Evolutionary conservation across 2,113 vertebrate species (phyloP).

Genomic region (Stegostoma tigrinum): DNA sequence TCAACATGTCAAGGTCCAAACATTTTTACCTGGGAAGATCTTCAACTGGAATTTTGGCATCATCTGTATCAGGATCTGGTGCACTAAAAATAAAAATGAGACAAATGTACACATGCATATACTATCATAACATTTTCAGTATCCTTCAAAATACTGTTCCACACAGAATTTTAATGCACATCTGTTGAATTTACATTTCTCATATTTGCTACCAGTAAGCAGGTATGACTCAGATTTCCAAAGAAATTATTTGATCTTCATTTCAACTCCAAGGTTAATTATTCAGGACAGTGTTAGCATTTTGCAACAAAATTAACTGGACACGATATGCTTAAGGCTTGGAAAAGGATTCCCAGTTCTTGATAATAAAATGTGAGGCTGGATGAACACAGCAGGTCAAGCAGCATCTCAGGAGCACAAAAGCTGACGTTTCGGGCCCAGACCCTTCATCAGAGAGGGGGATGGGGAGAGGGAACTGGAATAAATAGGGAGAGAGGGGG

Average conservation of each 20-base stretch:
- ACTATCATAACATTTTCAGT: background rate
- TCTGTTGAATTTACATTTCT: background rate
- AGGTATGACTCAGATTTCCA: background rate
- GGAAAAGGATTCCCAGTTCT: background rate
- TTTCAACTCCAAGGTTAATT: background rate
- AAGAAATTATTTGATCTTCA: background rate
- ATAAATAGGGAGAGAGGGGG: no score
- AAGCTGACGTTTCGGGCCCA: no score
- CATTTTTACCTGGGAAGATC: conserved; percentile 72
- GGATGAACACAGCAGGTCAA: no score
- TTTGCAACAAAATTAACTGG: background rate
- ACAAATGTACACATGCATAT: background rate
- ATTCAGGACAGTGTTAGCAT: background rate
- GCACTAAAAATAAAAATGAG: conserved; percentile 55
- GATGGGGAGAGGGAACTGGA: no score
- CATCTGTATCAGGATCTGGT: conserved; percentile 65
- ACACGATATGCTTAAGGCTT: background rate
- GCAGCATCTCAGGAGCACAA: no score
- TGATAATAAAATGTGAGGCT: no score
- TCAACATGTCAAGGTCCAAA: background rate
- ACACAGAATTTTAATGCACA: background rate
- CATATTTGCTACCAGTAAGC: background rate
- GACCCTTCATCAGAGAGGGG: no score
- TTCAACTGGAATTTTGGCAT: conserved; percentile 74
- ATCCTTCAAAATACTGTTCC: background rate